Base-by-base conservation (phyloP, 92 coral and sea anemone genomes). In the Virgularia gustaviana region DNA sequence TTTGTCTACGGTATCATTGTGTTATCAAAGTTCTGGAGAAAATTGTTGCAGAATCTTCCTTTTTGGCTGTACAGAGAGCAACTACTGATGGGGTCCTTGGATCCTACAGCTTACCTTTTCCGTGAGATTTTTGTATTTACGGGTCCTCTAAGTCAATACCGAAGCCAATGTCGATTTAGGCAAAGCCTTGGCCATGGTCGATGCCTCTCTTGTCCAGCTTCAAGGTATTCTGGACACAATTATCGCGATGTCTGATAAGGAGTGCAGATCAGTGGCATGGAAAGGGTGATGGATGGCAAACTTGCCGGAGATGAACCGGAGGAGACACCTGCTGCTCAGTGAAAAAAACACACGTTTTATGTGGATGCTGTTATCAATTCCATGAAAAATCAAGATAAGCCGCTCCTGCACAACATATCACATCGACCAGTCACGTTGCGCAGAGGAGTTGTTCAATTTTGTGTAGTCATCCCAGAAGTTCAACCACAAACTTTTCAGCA, bases 401-500 rank as follows among this genome's bases (percentile, higher is more conserved):
- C 16, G 55, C 23, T 49, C 23, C 55, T 49, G 55, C 12, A 4
- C 55, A 27, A 27, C 55, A 49, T 49, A 49, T 49, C 6, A 27
- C 55, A 49, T 49, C 55, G 55, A 49, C 55, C 55, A 20, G 23
- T 49, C 55, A 20, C 55, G 55, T n/a, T n/a, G n/a, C n/a, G n/a
- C n/a, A n/a, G n/a, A n/a, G n/a, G n/a, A n/a, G n/a, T n/a, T n/a
- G n/a, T 11, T 49, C 18, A 49, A 20, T 27, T 49, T 49, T 49
- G 55, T 27, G 3, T 27, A 5, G 55, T 49, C 55, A 49, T 49
- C 23, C 55, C 23, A 20, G 18, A 49, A 49, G 55, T 49, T 49
- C 55, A 49, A 49, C 55, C 55, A 27, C 5, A 16, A 20, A 20
- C 55, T 49, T 5, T 49, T 49, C 55, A 27, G 2, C 12, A 16